Conservation (phyloP, 2,888 invertebrate species). For the Azorinus chamasolen region DNA sequence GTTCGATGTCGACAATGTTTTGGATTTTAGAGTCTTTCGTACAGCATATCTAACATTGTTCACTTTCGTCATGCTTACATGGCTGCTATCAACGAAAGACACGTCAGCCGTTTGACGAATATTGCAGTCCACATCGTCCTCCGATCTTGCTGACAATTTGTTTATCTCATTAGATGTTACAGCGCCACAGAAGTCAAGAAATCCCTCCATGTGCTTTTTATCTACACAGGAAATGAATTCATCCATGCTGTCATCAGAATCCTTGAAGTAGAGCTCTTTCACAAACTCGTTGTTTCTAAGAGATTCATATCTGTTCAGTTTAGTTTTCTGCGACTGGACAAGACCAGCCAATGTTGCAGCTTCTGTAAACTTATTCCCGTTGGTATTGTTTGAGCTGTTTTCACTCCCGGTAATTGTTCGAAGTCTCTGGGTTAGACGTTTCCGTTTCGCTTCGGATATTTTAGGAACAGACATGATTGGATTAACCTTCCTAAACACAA, state of each 20-base stretch:
- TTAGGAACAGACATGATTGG: slow-evolving; percentile 42
- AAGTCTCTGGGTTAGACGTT: slow-evolving; percentile 40
- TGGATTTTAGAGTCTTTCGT: slow-evolving; percentile 46
- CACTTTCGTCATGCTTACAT: slow-evolving; percentile 13
- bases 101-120: neutral
- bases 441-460: slow-evolving; percentile 58
- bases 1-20: slow-evolving; percentile 17
- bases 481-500: slow-evolving; percentile 50
- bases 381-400: too few relatives aligned
- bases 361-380: too few relatives aligned
- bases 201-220: slow-evolving; percentile 21
- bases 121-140: slow-evolving; percentile 18
- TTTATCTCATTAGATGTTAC: slow-evolving; percentile 40
- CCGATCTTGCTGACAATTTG: slow-evolving; percentile 13
- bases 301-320: slow-evolving; percentile 13
- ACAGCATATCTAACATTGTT: slow-evolving; percentile 56
- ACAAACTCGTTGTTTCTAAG: slow-evolving; percentile 29
- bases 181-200: slow-evolving; percentile 25
- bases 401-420: neutral
- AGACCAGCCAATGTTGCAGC: slow-evolving; percentile 15
- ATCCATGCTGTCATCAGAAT: slow-evolving; percentile 47
- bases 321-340: slow-evolving; percentile 40
- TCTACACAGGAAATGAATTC: slow-evolving; percentile 41
- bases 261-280: slow-evolving; percentile 50
- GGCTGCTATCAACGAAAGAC: slow-evolving; percentile 3